A percentile compares a stretch with the other conserved stretches of the same genome.
Evolutionary conservation across 2,797 vertebrate genomes (phyloP).

Genomic region (Thunnus albacares): DNA sequence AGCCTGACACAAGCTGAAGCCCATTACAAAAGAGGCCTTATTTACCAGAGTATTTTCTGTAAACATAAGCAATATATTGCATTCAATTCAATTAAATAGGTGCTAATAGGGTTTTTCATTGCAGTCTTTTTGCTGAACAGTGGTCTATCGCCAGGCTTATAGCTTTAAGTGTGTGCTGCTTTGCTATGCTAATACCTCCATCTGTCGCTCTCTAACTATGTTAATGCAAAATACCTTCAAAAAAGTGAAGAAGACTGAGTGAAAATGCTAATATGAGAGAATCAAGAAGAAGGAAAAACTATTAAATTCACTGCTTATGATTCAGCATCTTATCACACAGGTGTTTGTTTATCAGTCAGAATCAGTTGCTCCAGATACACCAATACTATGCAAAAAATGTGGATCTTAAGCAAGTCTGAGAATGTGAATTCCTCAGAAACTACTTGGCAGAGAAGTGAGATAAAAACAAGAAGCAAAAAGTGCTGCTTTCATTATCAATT

Average conservation of each 20-base stretch:
- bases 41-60: constrained; percentile 14
- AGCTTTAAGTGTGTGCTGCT: neutral
- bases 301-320: too few species aligned
- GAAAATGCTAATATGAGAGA: neutral
- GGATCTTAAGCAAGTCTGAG: too few species aligned
- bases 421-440: too few species aligned
- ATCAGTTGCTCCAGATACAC: neutral
- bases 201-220: too few species aligned
- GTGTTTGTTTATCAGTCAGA: too few species aligned
- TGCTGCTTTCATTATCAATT: neutral
- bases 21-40: constrained; percentile 56
- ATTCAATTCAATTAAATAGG: neutral
- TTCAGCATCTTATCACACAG: too few species aligned
- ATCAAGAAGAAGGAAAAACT: neutral
- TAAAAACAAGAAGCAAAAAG: neutral
- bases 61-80: neutral
- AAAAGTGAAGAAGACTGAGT: neutral
- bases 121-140: neutral
- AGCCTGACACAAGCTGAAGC: constrained; percentile 55
- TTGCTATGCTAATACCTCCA: neutral
- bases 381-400: too few species aligned
- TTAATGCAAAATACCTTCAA: neutral
- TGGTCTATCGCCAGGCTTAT: too few species aligned
- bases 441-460: too few species aligned
- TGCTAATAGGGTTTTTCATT: neutral